phyloP scores from a whole-genome alignment of 2,797 vertebrate species.

The Scolopax rusticola region DNA sequence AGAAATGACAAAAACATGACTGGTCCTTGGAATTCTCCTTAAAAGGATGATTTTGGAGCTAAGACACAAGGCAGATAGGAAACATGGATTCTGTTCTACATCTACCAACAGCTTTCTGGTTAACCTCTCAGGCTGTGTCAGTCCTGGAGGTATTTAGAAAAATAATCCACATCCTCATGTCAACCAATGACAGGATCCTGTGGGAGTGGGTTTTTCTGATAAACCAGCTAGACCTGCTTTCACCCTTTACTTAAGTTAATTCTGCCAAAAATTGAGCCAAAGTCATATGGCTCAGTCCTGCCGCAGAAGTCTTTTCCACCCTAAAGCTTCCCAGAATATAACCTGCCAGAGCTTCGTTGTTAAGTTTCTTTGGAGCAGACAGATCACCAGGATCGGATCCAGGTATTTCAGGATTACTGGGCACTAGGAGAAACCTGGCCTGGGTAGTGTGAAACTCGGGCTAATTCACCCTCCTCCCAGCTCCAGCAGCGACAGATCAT shows the following conservation, averaged over 20 bases:
- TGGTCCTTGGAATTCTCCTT: slow-evolving; percentile 16
- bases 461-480: neutral
- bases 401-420: neutral
- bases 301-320: neutral
- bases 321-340: neutral
- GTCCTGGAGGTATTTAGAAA: neutral
- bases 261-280: neutral
- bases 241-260: neutral
- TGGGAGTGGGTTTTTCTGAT: neutral
- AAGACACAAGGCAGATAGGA: neutral
- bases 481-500: neutral
- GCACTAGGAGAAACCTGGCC: neutral
- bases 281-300: neutral
- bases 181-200: neutral
- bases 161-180: neutral
- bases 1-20: slow-evolving; percentile 25
- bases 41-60: neutral
- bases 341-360: neutral
- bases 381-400: neutral
- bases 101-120: neutral
- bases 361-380: neutral
- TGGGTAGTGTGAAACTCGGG: neutral
- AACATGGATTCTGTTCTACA: slow-evolving; percentile 8
- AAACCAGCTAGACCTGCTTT: neutral
- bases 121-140: neutral